phyloP scores from a whole-genome alignment of 2,113 vertebrate species.

The Burhinus oedicnemus region DNA sequence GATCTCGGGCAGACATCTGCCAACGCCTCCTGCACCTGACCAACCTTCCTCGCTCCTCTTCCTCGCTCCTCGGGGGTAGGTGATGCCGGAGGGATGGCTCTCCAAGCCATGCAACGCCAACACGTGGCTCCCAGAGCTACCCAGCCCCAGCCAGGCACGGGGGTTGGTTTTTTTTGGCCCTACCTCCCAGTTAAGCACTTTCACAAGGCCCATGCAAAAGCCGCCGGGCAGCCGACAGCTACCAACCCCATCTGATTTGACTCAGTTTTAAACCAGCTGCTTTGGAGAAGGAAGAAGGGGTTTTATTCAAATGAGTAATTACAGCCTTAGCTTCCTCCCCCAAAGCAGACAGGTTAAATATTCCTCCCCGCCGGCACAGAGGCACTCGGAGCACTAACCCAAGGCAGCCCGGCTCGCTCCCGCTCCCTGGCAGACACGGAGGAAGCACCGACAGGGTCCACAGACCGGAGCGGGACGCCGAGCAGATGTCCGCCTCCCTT shows the following conservation, averaged over 20 bases:
- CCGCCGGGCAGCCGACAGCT: accelerated
- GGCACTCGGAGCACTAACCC: background rate
- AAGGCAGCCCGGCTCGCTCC: background rate
- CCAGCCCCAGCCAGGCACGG: background rate
- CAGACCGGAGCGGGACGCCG: accelerated
- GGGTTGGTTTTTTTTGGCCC: accelerated
- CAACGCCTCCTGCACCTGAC: background rate
- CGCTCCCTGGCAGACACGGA: accelerated
- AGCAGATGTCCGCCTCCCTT: background rate
- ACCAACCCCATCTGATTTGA: accelerated
- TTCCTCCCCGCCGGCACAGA: accelerated
- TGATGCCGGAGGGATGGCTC: accelerated
- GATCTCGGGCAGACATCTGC: background rate
- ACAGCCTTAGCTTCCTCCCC: background rate
- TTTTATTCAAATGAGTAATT: background rate
- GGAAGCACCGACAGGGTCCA: background rate
- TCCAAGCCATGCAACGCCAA: accelerated
- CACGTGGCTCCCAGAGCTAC: background rate
- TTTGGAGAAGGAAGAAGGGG: background rate
- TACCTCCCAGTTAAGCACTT: background rate
- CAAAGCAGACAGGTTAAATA: background rate
- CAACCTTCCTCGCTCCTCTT: background rate
- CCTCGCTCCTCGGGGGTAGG: accelerated
- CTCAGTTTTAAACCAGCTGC: background rate
- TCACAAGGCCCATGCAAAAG: accelerated